Conservation (phyloP, 2,888 invertebrate genomes). For the Pyralis farinalis region DNA sequence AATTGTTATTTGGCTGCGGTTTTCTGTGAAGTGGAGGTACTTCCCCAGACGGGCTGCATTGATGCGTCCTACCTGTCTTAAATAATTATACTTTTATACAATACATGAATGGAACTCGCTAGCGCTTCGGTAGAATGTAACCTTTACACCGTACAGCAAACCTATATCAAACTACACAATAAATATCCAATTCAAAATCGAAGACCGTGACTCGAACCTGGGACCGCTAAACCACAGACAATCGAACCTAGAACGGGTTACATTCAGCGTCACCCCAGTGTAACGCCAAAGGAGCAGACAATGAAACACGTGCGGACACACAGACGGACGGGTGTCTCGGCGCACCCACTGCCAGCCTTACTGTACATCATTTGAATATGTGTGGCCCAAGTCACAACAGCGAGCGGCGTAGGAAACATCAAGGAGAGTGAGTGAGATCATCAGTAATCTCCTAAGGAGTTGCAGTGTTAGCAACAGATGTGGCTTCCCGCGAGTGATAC, state of each 20-base stretch:
- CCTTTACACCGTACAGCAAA: conserved; percentile 41
- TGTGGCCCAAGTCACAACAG: conserved; percentile 10
- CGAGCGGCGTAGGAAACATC: too few relatives aligned
- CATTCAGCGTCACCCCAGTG: conserved; percentile 14
- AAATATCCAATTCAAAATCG: not conserved
- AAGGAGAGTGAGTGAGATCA: too few relatives aligned
- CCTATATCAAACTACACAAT: conserved; percentile 10
- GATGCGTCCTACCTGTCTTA: too few relatives aligned
- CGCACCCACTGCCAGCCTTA: conserved; percentile 11
- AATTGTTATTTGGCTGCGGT: too few relatives aligned
- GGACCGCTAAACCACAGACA: conserved; percentile 7
- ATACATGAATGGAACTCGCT: too few relatives aligned
- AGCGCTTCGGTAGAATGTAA: too few relatives aligned
- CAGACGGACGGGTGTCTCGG: conserved; percentile 18
- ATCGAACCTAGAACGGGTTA: conserved; percentile 5
- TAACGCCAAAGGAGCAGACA: conserved; percentile 13
- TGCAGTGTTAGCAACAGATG: too few relatives aligned
- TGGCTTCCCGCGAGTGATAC: too few relatives aligned
- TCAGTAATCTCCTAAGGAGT: too few relatives aligned
- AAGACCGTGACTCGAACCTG: not conserved
- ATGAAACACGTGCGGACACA: conserved; percentile 26
- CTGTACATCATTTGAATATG: conserved; percentile 18
- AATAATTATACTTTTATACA: too few relatives aligned
- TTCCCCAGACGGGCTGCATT: too few relatives aligned
- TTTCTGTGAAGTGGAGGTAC: too few relatives aligned